Conservation (phyloP, 2,113 vertebrate genomes). For the Nibea albiflora region DNA sequence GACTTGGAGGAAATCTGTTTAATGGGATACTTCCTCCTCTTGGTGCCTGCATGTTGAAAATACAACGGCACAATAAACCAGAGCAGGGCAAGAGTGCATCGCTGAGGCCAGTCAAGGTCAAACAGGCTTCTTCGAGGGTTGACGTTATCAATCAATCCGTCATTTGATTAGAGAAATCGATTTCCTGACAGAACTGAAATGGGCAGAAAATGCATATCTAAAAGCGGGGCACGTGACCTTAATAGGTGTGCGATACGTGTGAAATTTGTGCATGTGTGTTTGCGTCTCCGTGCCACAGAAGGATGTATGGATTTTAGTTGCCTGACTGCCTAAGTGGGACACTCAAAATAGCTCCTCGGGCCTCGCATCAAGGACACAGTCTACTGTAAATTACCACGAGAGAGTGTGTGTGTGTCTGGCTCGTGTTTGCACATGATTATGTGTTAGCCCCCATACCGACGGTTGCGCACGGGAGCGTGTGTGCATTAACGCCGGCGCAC, state of each 20-base stretch:
- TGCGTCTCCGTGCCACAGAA: constrained; percentile 48
- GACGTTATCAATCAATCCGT: neutral
- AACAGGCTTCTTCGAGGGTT: neutral
- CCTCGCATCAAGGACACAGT: constrained; percentile 61
- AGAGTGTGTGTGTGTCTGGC: constrained; percentile 20
- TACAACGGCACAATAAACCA: too few species aligned
- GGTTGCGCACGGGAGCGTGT: constrained; percentile 17
- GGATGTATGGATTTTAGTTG: constrained; percentile 76
- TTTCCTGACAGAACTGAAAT: constrained; percentile 23
- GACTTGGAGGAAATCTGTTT: neutral
- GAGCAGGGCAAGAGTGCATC: too few species aligned
- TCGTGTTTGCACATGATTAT: neutral
- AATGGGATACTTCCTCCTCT: neutral
- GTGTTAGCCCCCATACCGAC: neutral
- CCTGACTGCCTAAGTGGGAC: constrained; percentile 83
- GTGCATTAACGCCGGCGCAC: constrained; percentile 28
- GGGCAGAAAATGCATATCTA: neutral
- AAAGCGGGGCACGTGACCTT: neutral
- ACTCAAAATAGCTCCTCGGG: constrained; percentile 72
- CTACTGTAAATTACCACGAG: constrained; percentile 49
- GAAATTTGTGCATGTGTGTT: constrained; percentile 15
- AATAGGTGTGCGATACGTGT: constrained; percentile 6
- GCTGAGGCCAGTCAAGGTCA: neutral
- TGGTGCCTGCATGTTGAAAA: neutral
- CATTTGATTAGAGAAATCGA: constrained; percentile 14